A percentile compares a stretch with the other conserved stretches of the same genome.
phyloP scores from a whole-genome alignment of 1,140 invertebrate species.

The Lordiphosa clarofinis region DNA sequence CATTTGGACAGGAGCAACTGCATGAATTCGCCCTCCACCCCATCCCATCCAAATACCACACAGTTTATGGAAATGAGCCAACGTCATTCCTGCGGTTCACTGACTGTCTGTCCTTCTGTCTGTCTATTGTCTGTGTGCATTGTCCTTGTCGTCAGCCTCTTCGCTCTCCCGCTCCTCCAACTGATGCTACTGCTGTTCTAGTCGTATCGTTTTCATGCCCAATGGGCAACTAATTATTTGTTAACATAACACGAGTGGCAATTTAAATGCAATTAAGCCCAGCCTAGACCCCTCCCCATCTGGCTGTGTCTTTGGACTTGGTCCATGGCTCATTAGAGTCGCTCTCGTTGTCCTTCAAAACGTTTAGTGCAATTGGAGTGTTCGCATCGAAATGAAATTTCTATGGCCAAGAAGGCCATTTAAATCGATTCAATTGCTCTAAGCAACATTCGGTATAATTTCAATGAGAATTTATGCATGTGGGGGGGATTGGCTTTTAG shows the following conservation, averaged over 20 bases:
- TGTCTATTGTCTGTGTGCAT: conserved; percentile 19
- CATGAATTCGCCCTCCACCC: no score
- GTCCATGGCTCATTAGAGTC: conserved; percentile 53
- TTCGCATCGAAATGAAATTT: conserved; percentile 8
- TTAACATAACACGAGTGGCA: conserved; percentile 76
- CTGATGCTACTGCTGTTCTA: no score
- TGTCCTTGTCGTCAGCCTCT: conserved; percentile 44
- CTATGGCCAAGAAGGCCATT: conserved; percentile 4
- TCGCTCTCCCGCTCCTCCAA: no score
- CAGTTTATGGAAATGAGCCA: conserved; percentile 62
- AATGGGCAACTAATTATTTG: conserved; percentile 73
- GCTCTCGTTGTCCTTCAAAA: conserved; percentile 16
- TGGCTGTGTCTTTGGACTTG: conserved; percentile 4
- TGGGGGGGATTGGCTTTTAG: neutral
- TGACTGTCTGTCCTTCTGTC: conserved; percentile 3
- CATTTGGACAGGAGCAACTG: no score
- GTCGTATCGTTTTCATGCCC: conserved; percentile 43
- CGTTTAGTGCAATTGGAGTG: conserved; percentile 13
- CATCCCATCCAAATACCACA: conserved; percentile 7
- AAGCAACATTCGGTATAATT: neutral
- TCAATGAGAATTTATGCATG: neutral
- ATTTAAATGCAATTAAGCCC: conserved; percentile 74
- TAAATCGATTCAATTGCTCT: conserved; percentile 7
- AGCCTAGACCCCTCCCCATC: conserved; percentile 20
- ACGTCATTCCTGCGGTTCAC: conserved; percentile 37